A percentile compares a stretch with the other conserved stretches of the same genome.
phyloP scores from a whole-genome alignment of 2,888 invertebrate species.

The Sinodicranocentrus sp. region DNA sequence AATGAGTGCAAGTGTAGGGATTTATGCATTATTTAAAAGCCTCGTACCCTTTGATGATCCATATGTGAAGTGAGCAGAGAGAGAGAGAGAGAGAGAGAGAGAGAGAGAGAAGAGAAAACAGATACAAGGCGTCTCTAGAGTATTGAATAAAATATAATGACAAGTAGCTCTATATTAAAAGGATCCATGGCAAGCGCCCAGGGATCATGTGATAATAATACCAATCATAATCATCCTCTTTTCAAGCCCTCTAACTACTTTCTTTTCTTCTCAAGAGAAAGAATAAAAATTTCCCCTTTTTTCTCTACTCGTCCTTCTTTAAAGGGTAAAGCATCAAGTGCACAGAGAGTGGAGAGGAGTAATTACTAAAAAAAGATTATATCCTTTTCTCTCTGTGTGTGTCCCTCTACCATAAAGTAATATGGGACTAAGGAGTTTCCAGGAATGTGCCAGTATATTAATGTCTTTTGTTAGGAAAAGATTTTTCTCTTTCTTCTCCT shows the following conservation, averaged over 20 bases:
- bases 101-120: too few relatives aligned
- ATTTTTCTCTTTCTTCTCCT: slow-evolving; percentile 6
- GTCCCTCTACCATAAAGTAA: neutral
- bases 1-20: slow-evolving; percentile 21
- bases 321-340: too few relatives aligned
- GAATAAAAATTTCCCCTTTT: too few relatives aligned
- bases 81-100: too few relatives aligned
- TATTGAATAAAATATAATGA: slow-evolving; percentile 63
- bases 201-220: slow-evolving; percentile 2
- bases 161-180: slow-evolving; percentile 50
- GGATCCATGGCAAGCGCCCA: slow-evolving; percentile 2
- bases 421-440: neutral
- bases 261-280: too few relatives aligned
- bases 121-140: slow-evolving; percentile 36
- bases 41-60: slow-evolving; percentile 19
- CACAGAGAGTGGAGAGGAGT: too few relatives aligned
- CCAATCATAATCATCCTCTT: slow-evolving; percentile 5
- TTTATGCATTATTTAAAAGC: slow-evolving; percentile 40
- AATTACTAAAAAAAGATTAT: too few relatives aligned
- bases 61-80: slow-evolving; percentile 11
- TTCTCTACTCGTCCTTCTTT: too few relatives aligned
- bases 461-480: slow-evolving; percentile 37
- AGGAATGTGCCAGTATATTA: slow-evolving; percentile 25
- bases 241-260: too few relatives aligned
- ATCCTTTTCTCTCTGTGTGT: neutral